phyloP scores from a whole-genome alignment of 2,888 invertebrate genomes.

The Copidosoma aretas region DNA sequence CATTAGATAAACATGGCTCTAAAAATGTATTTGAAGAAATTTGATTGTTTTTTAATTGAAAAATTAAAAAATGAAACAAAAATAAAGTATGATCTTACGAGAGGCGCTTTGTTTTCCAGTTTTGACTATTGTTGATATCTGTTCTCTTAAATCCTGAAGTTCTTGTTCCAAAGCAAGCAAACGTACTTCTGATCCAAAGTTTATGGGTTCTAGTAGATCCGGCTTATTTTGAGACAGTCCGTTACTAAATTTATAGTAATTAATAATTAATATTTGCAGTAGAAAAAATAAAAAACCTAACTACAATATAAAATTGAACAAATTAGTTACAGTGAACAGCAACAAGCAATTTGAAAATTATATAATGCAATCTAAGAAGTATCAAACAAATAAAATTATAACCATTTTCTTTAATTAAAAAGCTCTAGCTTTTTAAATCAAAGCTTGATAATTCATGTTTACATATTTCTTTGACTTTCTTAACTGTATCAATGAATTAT shows the following conservation, averaged over 20 bases:
- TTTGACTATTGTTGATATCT: conserved; percentile 59
- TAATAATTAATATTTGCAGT: not conserved
- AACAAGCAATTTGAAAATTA: too few relatives aligned
- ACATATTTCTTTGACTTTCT: conserved; percentile 1
- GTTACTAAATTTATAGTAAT: conserved; percentile 45
- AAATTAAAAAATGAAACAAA: not conserved
- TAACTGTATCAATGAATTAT: conserved; percentile 21
- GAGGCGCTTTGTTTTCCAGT: conserved; percentile 51
- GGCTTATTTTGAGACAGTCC: conserved; percentile 57
- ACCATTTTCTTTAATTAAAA: not conserved
- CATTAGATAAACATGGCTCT: conserved; percentile 42
- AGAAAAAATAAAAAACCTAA: not conserved
- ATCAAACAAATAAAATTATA: too few relatives aligned
- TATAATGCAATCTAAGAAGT: too few relatives aligned
- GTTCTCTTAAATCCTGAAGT: conserved; percentile 59
- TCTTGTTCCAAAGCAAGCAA: conserved; percentile 60
- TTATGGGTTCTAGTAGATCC: conserved; percentile 59
- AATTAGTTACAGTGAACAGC: too few relatives aligned
- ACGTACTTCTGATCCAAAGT: conserved; percentile 60
- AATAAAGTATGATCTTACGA: conserved; percentile 45
- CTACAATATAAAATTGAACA: not conserved
- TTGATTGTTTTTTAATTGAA: conserved; percentile 1
- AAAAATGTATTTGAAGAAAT: conserved; percentile 7
- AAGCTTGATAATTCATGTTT: too few relatives aligned
- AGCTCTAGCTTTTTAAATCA: conserved; percentile 4